Base-by-base conservation (phyloP, 2,113 vertebrate genomes). In the Dipodomys merriami region DNA sequence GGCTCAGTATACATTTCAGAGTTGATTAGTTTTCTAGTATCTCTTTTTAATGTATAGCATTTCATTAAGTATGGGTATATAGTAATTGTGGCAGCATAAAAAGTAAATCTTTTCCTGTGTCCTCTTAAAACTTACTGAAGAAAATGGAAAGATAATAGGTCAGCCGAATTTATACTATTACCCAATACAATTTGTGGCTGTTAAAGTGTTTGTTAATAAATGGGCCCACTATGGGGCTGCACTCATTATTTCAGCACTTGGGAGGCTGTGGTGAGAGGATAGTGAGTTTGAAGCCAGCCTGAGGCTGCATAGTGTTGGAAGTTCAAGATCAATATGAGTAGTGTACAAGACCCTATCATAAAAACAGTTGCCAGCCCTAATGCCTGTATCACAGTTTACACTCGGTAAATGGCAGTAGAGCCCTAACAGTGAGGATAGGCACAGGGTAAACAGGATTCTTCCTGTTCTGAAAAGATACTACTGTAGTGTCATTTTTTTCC, bases 51-150 rank as follows among this genome's bases (percentile, higher is more conserved):
- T 64, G 9, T 82, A 0, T 82, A 60, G 64, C n/a, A 73, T 53
- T 91, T 96, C 16, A 33, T 83, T 91, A 91, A 81, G 91, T 91
- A 27, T 19, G 72, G 69, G 7, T 91, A 62, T 25, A 78, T 88
- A 78, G 4, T 79, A 68, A 49, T 74, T 73, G 13, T 91, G 76
- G 12, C 13, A 89, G 18, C 20, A 82, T 74, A 88, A 95, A 91
- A 90, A 87, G 29, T 22, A 77, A 78, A 73, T 64, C 49, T 90
- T 90, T 20, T 83, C 76, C 74, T 62, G 12, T 9, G 86, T 89
- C 6, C 71, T 18, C 79, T 92, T 89, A 86, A 15, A 92, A 76
- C 9, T 77, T 71, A 57, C 35, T 76, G n/a, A 46, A 86, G n/a
- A 84, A 78, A 78, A 30, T 83, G 67, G 27, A 44, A 86, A 77